phyloP scores from a whole-genome alignment of 2,797 vertebrate species.

The Sebastes trivittatus region DNA sequence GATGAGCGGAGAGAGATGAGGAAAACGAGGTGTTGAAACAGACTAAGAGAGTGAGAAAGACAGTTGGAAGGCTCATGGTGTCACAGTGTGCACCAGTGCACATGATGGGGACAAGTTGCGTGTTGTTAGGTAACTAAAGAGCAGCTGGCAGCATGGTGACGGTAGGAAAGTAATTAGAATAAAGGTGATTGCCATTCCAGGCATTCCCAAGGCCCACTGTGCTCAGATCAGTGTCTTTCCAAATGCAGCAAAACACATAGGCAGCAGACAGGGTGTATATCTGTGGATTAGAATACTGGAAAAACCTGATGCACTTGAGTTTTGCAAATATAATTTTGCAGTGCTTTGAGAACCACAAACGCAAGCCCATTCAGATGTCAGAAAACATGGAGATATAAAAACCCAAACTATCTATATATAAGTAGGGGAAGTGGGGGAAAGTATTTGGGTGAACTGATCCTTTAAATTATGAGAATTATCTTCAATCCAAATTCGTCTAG shows the following conservation, averaged over 20 bases:
- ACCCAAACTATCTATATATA: not conserved
- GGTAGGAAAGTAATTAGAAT: conserved; percentile 64
- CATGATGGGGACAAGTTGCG: not conserved
- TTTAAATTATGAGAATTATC: not conserved
- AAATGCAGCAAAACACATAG: not conserved
- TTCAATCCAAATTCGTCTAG: not conserved
- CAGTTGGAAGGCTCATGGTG: conserved; percentile 39
- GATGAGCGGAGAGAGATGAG: not conserved
- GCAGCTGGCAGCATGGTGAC: conserved; percentile 47
- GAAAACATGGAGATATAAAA: not conserved
- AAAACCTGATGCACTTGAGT: not conserved
- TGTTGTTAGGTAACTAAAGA: not conserved
- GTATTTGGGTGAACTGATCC: not conserved
- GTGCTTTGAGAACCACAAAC: not conserved
- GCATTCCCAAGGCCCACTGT: conserved; percentile 32
- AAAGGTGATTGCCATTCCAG: conserved; percentile 61
- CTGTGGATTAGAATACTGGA: not conserved
- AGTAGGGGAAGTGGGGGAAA: not conserved
- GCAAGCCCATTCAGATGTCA: not conserved
- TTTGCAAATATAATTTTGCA: not conserved
- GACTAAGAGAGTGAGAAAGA: conserved; percentile 3
- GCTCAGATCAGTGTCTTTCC: conserved; percentile 3
- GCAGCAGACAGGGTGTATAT: not conserved
- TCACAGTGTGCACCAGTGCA: not conserved
- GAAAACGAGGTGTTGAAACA: not conserved